These are phyloP conservation scores for Threskiornis aethiopicus DNA, from an alignment of 2,797 vertebrate genomes.

Conservation along the genomic window DNA sequence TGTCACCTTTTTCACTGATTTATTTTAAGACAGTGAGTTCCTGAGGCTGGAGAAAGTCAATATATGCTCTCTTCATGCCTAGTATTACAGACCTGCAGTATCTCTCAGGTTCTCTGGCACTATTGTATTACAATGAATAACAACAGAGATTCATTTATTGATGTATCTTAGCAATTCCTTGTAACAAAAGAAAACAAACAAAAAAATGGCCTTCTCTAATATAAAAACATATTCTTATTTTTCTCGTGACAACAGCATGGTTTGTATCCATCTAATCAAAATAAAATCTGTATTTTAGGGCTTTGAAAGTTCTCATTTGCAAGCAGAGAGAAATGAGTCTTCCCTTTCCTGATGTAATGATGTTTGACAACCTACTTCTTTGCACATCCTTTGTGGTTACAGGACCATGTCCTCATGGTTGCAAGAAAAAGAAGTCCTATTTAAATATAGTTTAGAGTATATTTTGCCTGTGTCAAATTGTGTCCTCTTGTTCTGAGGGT, in stretches of 20 bases:
- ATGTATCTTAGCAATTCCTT: neutral
- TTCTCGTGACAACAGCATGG: neutral
- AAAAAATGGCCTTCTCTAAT: neutral
- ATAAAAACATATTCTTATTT: neutral
- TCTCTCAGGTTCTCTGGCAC: neutral
- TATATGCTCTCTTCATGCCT: neutral
- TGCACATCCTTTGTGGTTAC: neutral
- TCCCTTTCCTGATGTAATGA: neutral
- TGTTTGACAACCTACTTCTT: neutral
- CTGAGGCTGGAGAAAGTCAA: neutral
- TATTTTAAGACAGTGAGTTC: neutral
- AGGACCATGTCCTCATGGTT: fast-evolving
- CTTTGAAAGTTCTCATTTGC: neutral
- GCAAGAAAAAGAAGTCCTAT: neutral
- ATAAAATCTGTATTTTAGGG: neutral
- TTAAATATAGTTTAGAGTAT: neutral
- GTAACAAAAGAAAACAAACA: neutral
- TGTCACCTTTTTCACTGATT: neutral
- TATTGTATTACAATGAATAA: neutral
- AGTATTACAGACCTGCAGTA: neutral
- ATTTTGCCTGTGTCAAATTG: neutral
- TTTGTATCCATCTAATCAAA: neutral
- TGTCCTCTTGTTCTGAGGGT: neutral
- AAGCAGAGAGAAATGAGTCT: neutral
- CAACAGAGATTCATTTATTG: neutral